These are phyloP conservation scores for Anguilla marmorata DNA, from an alignment of 2,797 vertebrate genomes.

Conservation along the genomic window DNA sequence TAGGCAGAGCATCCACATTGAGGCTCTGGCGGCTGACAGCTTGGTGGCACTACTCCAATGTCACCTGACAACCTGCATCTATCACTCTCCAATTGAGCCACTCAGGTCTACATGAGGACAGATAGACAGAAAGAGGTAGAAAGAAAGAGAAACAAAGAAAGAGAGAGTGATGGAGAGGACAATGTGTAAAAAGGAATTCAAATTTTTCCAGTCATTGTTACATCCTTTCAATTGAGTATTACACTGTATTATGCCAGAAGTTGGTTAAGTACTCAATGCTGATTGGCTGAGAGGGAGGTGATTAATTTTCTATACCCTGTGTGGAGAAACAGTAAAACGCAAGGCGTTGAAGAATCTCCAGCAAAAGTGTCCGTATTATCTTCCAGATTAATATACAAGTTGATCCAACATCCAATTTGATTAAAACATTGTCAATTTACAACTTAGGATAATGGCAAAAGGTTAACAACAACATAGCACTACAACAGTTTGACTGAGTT, in stretches of 20 bases:
- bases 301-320: no score
- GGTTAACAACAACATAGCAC: no score
- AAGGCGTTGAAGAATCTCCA: no score
- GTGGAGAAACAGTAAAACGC: no score
- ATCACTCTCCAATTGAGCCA: conserved; percentile 84
- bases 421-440: no score
- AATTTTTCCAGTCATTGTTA: neutral
- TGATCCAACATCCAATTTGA: no score
- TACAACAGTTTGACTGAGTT: no score
- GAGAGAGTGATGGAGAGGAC: neutral
- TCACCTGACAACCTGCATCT: conserved; percentile 81
- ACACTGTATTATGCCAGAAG: neutral
- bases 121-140: neutral
- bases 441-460: no score
- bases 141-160: conserved; percentile 31
- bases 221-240: neutral
- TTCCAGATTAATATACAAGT: no score
- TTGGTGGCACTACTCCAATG: conserved; percentile 76
- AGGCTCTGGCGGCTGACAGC: conserved; percentile 76
- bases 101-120: conserved; percentile 46
- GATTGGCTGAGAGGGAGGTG: no score
- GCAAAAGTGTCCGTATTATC: no score
- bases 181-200: neutral
- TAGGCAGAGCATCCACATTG: conserved; percentile 62
- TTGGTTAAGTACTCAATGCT: no score